These are phyloP conservation scores for Muricea muricata DNA, from an alignment of 92 coral and sea anemone species.

Conservation along the genomic window DNA sequence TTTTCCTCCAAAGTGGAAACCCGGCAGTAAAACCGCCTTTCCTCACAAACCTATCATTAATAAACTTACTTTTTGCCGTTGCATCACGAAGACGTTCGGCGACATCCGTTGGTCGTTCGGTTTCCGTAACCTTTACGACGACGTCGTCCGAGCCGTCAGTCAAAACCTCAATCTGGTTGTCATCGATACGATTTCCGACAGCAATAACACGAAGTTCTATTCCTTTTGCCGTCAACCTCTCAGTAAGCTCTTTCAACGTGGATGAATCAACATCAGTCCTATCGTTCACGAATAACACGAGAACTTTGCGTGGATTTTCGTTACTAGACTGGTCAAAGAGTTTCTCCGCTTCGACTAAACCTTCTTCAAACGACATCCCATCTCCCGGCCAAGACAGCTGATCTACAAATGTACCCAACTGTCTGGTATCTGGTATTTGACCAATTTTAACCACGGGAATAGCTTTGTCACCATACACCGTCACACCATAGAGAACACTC, in stretches of 20 bases:
- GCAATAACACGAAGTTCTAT: conserved; percentile 25
- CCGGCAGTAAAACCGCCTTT: too few species aligned
- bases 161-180: neutral
- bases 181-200: conserved; percentile 18
- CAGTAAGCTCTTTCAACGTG: neutral
- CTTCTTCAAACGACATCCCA: conserved; percentile 19
- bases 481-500: conserved; percentile 25
- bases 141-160: neutral
- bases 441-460: conserved; percentile 15
- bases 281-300: conserved; percentile 27
- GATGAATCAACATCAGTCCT: neutral
- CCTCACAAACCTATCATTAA: too few species aligned
- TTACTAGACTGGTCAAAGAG: neutral
- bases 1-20: too few species aligned
- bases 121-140: neutral
- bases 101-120: conserved; percentile 20
- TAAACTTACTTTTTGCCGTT: neutral
- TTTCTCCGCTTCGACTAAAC: conserved; percentile 17
- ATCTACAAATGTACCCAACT: neutral
- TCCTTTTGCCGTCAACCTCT: conserved; percentile 1
- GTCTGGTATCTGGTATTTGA: neutral
- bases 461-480: conserved; percentile 5
- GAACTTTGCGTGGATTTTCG: conserved; percentile 17
- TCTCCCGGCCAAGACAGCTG: conserved; percentile 18
- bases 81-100: neutral